A percentile compares a stretch with the other conserved stretches of the same genome.
Evolutionary conservation across 2,797 vertebrate genomes (phyloP).

Genomic region (Microctenopoma lineatum): DNA sequence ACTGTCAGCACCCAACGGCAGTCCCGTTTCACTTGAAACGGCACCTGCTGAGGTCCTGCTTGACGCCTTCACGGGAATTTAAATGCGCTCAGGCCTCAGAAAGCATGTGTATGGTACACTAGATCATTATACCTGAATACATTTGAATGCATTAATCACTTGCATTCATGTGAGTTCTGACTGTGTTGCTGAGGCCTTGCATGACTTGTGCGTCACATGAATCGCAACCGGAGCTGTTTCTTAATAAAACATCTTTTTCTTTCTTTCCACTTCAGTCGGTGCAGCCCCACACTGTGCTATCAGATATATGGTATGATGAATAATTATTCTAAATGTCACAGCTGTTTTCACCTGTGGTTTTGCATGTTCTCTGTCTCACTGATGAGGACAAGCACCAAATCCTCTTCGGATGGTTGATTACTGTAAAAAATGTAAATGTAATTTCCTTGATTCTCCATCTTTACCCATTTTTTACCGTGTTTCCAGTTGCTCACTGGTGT

Average conservation of each 20-base stretch:
- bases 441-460: constrained; percentile 14
- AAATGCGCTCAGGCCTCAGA: constrained; percentile 17
- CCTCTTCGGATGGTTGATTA: constrained; percentile 43
- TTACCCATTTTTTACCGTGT: background rate
- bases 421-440: no score
- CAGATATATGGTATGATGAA: constrained; percentile 24
- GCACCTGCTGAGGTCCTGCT: background rate
- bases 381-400: constrained; percentile 26
- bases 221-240: constrained; percentile 18
- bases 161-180: constrained; percentile 23
- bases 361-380: constrained; percentile 9
- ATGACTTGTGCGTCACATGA: constrained; percentile 11
- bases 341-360: constrained; percentile 16
- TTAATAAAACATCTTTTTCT: constrained; percentile 5
- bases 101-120: constrained; percentile 9
- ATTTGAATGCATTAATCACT: constrained; percentile 23
- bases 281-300: constrained; percentile 8
- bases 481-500: background rate
- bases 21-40: constrained; percentile 9
- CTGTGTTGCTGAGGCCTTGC: background rate
- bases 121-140: constrained; percentile 33
- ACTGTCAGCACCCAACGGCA: background rate
- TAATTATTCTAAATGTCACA: constrained; percentile 19
- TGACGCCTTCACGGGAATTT: constrained; percentile 5
- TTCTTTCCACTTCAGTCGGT: constrained; percentile 3